phyloP scores from a whole-genome alignment of 1,140 invertebrate species.

The Trinorchestia longiramus region DNA sequence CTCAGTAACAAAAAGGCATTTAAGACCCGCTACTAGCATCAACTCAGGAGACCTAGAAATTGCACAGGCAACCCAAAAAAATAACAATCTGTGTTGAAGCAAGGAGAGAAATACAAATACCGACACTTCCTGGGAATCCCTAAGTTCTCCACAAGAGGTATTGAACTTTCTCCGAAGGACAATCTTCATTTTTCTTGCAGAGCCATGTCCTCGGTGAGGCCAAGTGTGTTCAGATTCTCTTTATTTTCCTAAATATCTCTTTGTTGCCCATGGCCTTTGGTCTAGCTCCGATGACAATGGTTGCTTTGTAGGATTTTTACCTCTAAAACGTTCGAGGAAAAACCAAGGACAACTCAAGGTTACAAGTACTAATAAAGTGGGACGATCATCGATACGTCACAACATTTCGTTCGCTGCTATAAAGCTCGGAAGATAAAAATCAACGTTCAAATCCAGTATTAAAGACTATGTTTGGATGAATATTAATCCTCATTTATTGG shows the following conservation, averaged over 20 bases:
- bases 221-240: not conserved
- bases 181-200: not conserved
- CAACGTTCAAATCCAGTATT: not conserved
- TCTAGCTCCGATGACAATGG: not conserved
- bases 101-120: no score
- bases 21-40: no score
- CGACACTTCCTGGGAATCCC: no score
- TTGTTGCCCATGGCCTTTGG: not conserved
- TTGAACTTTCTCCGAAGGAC: not conserved
- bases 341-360: no score
- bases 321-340: not conserved
- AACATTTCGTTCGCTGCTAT: not conserved
- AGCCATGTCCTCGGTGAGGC: not conserved
- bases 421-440: not conserved
- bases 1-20: no score
- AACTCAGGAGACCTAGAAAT: no score
- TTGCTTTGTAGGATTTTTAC: not conserved
- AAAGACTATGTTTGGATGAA: not conserved
- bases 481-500: not conserved
- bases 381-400: not conserved
- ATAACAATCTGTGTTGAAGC: no score
- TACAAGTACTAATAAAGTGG: not conserved
- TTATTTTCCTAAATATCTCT: not conserved
- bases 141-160: no score
- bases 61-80: no score